Percentiles rank a stretch among this genome's conserved stretches.
These are phyloP conservation scores for Hypomecis punctinalis DNA, from an alignment of 2,888 invertebrate genomes.

Conservation along the genomic window DNA sequence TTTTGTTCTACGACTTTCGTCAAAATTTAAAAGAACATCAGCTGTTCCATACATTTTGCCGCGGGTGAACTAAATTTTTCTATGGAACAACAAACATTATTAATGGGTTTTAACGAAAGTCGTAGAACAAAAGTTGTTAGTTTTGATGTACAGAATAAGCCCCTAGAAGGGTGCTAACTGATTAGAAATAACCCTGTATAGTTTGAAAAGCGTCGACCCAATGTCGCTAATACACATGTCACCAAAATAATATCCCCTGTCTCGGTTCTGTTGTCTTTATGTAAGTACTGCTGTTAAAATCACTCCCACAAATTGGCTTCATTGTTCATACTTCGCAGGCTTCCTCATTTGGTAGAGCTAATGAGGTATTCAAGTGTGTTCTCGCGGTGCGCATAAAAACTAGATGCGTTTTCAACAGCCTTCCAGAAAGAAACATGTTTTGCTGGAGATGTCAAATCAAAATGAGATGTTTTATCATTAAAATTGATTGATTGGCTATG, in stretches of 20 bases:
- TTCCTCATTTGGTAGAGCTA: conserved; percentile 13
- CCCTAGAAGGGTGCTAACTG: too few species aligned
- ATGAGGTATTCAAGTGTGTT: conserved; percentile 12
- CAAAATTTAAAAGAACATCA: too few species aligned
- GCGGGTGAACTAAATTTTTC: too few species aligned
- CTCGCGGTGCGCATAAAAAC: conserved; percentile 7
- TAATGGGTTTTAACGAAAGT: too few species aligned
- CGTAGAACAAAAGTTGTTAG: too few species aligned
- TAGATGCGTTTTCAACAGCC: neutral
- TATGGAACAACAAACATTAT: too few species aligned
- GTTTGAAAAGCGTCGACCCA: neutral
- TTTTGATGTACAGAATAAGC: too few species aligned
- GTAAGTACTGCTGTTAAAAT: neutral
- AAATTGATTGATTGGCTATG: conserved; percentile 4
- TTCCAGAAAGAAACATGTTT: neutral
- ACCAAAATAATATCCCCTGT: neutral
- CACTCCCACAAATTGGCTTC: conserved; percentile 8
- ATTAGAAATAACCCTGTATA: too few species aligned
- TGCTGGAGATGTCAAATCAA: neutral
- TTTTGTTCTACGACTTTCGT: too few species aligned
- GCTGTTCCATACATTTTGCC: too few species aligned
- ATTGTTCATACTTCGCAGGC: conserved; percentile 2
- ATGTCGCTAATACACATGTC: neutral
- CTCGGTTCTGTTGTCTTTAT: neutral
- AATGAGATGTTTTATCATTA: conserved; percentile 7